Conservation (phyloP, 2,888 invertebrate genomes). For the Eupithecia tripunctaria region DNA sequence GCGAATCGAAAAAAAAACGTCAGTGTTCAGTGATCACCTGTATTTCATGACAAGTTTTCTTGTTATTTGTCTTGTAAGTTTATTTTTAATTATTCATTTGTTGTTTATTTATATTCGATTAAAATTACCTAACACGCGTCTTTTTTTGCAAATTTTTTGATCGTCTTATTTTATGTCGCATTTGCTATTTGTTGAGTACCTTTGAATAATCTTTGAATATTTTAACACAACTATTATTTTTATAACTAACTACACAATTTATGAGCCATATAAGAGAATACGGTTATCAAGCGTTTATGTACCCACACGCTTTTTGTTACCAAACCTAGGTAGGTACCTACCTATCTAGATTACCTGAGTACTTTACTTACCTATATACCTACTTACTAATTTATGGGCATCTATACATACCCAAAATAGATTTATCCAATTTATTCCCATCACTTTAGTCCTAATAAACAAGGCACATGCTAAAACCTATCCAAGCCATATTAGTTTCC, state of each 20-base stretch:
- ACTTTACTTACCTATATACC: too few relatives aligned
- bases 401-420: background rate
- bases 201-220: background rate
- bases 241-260: background rate
- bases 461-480: background rate
- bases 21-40: constrained; percentile 20
- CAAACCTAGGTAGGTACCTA: too few relatives aligned
- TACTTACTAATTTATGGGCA: too few relatives aligned
- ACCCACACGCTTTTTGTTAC: background rate
- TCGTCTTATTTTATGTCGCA: too few relatives aligned
- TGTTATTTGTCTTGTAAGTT: constrained; percentile 25
- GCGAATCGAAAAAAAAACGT: constrained; percentile 52
- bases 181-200: background rate
- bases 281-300: too few relatives aligned
- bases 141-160: background rate
- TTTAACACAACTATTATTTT: background rate
- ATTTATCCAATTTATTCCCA: background rate
- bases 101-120: background rate
- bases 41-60: constrained; percentile 10
- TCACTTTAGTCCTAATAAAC: background rate
- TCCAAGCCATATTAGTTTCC: background rate
- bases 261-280: background rate
- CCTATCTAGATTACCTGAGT: background rate
- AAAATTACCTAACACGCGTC: background rate
- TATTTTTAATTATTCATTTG: constrained; percentile 1